A percentile compares a stretch with the other conserved stretches of the same genome.
phyloP scores from a whole-genome alignment of 2,113 vertebrate species.

The Embiotoca jacksoni region DNA sequence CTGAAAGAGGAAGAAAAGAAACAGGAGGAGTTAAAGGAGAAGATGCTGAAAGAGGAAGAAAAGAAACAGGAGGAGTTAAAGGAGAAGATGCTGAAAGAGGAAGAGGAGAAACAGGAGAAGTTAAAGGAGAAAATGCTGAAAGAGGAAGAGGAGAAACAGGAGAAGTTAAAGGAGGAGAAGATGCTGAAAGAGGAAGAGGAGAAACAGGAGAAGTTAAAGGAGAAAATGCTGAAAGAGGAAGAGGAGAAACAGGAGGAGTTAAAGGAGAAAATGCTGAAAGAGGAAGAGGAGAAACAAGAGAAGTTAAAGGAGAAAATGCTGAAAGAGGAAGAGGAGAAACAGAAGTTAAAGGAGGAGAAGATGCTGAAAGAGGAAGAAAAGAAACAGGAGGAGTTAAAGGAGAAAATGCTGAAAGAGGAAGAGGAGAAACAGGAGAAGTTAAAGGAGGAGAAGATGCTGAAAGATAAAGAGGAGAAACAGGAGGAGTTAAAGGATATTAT shows the following conservation, averaged over 20 bases:
- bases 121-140: background rate
- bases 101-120: background rate
- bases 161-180: background rate
- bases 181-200: background rate
- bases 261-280: background rate
- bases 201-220: background rate
- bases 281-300: background rate
- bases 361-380: background rate
- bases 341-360: background rate
- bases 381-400: background rate
- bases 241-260: background rate
- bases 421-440: background rate
- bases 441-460: background rate
- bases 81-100: background rate
- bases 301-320: background rate
- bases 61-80: background rate
- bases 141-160: background rate
- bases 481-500: background rate
- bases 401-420: background rate
- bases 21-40: background rate
- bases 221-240: background rate
- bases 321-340: background rate
- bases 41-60: fast-evolving
- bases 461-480: background rate
- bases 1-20: background rate